Evolutionary conservation across 1,140 invertebrate genomes (phyloP).

Genomic region (Laodelphax striatellus): DNA sequence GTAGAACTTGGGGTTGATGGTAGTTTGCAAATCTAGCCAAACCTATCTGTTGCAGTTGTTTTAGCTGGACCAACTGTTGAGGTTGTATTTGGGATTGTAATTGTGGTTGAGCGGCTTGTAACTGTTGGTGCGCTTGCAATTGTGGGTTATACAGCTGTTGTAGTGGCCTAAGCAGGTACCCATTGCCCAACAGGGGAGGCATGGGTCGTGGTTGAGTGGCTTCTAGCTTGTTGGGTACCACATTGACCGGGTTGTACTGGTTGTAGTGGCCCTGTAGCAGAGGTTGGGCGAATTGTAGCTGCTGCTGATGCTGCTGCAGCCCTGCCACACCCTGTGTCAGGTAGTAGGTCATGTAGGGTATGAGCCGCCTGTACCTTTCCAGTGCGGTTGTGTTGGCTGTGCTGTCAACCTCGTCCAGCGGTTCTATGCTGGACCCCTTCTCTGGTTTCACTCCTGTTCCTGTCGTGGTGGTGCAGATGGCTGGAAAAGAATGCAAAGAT

Average conservation of each 20-base stretch:
- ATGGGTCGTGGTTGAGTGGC: background rate
- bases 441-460: background rate
- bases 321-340: slow-evolving; percentile 37
- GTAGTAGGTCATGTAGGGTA: slow-evolving; percentile 73
- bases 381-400: slow-evolving; percentile 23
- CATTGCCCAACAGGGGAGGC: background rate
- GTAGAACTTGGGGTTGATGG: too few relatives aligned
- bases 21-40: too few relatives aligned
- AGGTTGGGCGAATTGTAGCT: background rate
- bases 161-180: background rate
- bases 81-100: background rate
- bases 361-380: slow-evolving; percentile 57
- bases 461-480: too few relatives aligned
- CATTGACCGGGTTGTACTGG: background rate
- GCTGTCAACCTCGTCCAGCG: slow-evolving; percentile 2
- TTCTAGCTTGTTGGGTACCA: background rate
- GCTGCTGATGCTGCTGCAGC: slow-evolving; percentile 1
- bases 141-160: background rate
- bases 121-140: background rate
- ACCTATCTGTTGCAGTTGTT: too few relatives aligned
- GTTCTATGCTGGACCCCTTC: background rate
- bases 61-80: too few relatives aligned
- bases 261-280: background rate
- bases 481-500: too few relatives aligned
- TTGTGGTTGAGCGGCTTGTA: background rate